Conservation (phyloP, 2,888 invertebrate species). For the Synergus itoensis region DNA sequence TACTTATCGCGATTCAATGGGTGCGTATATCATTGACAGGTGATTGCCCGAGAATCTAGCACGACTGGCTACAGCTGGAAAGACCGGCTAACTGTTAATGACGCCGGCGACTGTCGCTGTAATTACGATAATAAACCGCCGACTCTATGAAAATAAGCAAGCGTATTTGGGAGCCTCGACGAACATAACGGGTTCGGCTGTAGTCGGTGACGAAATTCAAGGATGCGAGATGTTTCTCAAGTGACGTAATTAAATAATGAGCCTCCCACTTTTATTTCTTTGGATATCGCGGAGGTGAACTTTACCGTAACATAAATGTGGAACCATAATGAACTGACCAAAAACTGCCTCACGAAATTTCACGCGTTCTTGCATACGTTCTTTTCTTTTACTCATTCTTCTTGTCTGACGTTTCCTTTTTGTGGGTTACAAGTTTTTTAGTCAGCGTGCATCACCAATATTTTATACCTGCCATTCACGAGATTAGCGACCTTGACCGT, state of each 20-base stretch:
- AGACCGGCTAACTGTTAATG: constrained; percentile 35
- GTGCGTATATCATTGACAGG: constrained; percentile 14
- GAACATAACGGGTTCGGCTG: constrained; percentile 1
- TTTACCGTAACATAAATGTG: not conserved
- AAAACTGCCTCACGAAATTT: not conserved
- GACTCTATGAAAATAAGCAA: constrained; percentile 3
- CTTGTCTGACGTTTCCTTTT: not conserved
- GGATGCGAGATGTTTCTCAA: not conserved
- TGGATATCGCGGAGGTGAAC: not conserved
- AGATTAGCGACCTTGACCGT: constrained; percentile 4
- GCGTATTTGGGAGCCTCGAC: constrained; percentile 9
- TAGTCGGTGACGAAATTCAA: not conserved
- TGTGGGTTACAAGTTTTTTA: not conserved
- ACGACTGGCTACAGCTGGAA: not conserved
- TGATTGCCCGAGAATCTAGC: constrained; percentile 1
- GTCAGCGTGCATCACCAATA: not conserved
- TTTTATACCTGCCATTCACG: not conserved
- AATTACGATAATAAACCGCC: constrained; percentile 8
- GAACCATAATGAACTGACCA: not conserved
- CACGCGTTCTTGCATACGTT: not conserved
- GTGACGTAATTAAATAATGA: not conserved
- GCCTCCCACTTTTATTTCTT: constrained; percentile 3
- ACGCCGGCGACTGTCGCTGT: constrained; percentile 14
- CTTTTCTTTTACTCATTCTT: not conserved
- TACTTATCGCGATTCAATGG: constrained; percentile 18